phyloP scores from a whole-genome alignment of 2,113 vertebrate genomes.

The Gallinago media region DNA sequence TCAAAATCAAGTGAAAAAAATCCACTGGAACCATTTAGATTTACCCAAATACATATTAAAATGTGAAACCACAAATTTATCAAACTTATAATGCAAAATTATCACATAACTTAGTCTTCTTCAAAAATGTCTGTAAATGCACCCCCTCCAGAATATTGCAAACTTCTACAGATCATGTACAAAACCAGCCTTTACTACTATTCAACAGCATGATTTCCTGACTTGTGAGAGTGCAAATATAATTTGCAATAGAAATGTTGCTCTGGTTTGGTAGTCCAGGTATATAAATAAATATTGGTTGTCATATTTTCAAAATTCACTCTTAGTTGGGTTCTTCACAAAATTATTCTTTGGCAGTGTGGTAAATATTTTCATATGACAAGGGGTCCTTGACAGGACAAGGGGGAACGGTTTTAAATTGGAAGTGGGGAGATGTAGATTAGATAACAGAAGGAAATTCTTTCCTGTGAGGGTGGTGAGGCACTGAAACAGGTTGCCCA shows the following conservation, averaged over 20 bases:
- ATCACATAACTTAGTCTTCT: background rate
- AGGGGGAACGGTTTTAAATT: too few relatives aligned
- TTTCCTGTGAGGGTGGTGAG: too few relatives aligned
- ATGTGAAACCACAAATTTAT: background rate
- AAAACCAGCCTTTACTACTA: background rate
- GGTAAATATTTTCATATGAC: background rate
- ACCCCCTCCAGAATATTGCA: background rate
- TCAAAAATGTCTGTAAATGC: background rate
- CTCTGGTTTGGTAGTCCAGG: background rate
- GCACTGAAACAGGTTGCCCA: too few relatives aligned
- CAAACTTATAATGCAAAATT: background rate
- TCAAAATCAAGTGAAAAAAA: background rate
- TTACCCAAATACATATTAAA: background rate
- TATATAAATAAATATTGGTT: background rate
- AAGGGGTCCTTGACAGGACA: too few relatives aligned
- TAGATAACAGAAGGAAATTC: too few relatives aligned
- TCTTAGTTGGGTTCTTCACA: background rate
- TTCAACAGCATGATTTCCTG: background rate
- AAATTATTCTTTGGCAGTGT: background rate
- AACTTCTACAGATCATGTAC: background rate
- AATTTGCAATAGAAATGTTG: background rate
- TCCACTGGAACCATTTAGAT: background rate
- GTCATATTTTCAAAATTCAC: background rate
- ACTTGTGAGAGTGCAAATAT: background rate
- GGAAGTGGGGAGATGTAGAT: too few relatives aligned